Conservation (phyloP, 2,113 vertebrate species). For the Delphinus delphis region DNA sequence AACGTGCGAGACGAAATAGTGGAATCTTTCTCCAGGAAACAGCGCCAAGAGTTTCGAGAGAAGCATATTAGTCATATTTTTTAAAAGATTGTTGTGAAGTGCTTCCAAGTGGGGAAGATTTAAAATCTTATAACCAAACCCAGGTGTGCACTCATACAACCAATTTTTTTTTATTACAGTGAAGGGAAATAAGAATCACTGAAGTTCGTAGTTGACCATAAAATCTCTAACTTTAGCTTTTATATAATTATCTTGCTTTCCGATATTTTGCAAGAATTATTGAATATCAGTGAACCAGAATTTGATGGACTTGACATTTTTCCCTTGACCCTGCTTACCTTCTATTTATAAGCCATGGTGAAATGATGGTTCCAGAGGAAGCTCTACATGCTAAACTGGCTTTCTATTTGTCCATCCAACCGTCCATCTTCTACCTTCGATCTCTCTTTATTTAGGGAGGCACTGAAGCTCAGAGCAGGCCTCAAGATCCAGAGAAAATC, state of each 20-base stretch:
- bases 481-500: neutral
- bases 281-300: neutral
- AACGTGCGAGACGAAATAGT: neutral
- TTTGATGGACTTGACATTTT: neutral
- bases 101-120: constrained; percentile 61
- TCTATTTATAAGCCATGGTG: neutral
- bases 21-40: neutral
- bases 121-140: constrained; percentile 66
- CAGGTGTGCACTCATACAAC: constrained; percentile 67
- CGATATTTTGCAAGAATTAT: constrained; percentile 53
- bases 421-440: neutral
- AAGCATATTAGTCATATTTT: constrained; percentile 64
- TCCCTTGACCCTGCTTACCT: neutral
- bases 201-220: constrained; percentile 34
- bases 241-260: constrained; percentile 46
- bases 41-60: constrained; percentile 58
- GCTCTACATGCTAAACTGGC: neutral
- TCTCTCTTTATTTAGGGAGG: neutral
- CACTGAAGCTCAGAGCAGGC: neutral
- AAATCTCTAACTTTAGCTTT: constrained; percentile 61
- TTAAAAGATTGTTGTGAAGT: constrained; percentile 69
- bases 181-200: constrained; percentile 63
- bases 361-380: neutral
- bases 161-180: constrained; percentile 57
- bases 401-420: neutral